Base-by-base conservation (phyloP, 2,113 vertebrate species). In the Datnioides undecimradiatus region DNA sequence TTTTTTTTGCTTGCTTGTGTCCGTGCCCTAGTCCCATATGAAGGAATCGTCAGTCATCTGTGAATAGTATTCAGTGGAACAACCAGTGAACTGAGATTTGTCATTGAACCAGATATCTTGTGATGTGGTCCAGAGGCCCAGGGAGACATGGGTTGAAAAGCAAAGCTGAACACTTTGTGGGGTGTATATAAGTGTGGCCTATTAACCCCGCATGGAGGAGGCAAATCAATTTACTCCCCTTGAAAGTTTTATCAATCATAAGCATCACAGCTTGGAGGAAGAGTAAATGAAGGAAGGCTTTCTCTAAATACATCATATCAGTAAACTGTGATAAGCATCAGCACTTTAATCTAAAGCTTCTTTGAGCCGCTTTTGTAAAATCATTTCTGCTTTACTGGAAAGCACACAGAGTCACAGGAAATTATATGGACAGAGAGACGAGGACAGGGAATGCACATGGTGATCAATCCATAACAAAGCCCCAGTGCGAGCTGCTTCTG, bases 141-240 rank as follows among this genome's bases (percentile, higher is more conserved):
- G 23, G 17, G 48, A 86, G 73, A 80, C 52, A 55, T n/a, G 71
- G 38, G 68, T 54, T 77, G 60, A 72, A 74, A 76, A 51, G 60
- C 54, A 48, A 34, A 74, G n/a, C 25, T 46, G 54, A 76, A 70
- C 40, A 52, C 73, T 73, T 59, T 80, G 45, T 45, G 73, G 54
- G 76, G 76, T 41, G 46, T 71, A 54, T 67, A 48, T 79, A 75
- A 87, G 52, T 38, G 38, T 68, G 80, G 75, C 75, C 83, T 88
- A 77, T 85, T 90, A 85, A 89, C 84, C 85, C 65, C 17, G 66
- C 76, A 34, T 5, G 75, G 43, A 79, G 64, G 63, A 82, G 66
- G 83, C 75, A 79, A 86, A 85, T 91, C 82, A 87, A 87, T 92
- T 89, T 82, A 60, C 68, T 71, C n/a, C 62, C 63, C 89, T 73